These are phyloP conservation scores for Agonopterix heracliana DNA, from an alignment of 2,888 invertebrate genomes.

Conservation along the genomic window DNA sequence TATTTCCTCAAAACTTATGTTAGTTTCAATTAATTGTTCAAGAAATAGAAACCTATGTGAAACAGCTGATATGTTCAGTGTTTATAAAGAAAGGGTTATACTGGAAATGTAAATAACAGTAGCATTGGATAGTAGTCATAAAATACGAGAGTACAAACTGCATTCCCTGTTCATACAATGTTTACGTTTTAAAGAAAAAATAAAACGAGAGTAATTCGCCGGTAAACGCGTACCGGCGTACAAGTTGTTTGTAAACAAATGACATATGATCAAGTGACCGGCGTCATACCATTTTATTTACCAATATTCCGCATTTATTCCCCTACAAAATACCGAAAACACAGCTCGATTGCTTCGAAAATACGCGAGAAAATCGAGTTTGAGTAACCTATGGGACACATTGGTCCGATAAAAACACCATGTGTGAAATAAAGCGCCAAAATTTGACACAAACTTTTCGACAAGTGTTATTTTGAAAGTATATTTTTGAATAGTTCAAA, in stretches of 20 bases:
- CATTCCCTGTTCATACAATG: conserved; percentile 1
- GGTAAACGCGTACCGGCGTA: conserved; percentile 47
- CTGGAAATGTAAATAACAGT: no score
- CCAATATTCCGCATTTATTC: conserved; percentile 25
- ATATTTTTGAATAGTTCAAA: neutral
- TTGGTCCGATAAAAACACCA: conserved; percentile 38
- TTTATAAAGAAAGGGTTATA: no score
- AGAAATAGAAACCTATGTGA: no score
- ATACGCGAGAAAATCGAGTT: conserved; percentile 26
- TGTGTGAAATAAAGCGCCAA: conserved; percentile 64
- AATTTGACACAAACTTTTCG: conserved; percentile 40
- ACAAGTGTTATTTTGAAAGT: conserved; percentile 1
- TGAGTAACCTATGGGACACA: conserved; percentile 19
- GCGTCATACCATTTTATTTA: conserved; percentile 20
- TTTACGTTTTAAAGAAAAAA: conserved; percentile 3
- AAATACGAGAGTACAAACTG: neutral
- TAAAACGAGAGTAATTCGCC: conserved; percentile 7
- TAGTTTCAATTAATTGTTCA: no score
- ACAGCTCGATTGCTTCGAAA: conserved; percentile 17
- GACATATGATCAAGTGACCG: conserved; percentile 55
- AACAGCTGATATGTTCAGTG: no score
- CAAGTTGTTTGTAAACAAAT: conserved; percentile 72
- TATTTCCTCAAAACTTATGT: no score
- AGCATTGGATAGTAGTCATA: no score
- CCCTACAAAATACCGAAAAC: conserved; percentile 23